Evolutionary conservation across 2,797 vertebrate species (phyloP).

Genomic region (Leptatherina wallacei): DNA sequence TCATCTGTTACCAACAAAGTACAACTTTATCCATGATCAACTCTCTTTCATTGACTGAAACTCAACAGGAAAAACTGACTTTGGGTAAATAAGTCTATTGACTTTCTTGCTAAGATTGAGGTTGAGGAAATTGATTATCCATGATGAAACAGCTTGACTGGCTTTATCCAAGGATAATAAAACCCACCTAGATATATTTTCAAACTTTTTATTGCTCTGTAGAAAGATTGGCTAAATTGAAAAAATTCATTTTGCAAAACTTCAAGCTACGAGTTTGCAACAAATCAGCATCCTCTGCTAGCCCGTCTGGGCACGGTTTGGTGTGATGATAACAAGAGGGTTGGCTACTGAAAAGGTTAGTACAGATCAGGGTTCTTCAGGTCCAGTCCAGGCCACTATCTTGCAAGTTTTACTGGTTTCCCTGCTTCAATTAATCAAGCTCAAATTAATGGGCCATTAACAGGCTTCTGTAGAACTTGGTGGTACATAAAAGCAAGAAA

Average conservation of each 20-base stretch:
- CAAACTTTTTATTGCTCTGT: not conserved
- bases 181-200: not conserved
- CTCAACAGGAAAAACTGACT: conserved; percentile 4
- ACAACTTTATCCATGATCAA: conserved; percentile 23
- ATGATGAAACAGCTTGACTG: not conserved
- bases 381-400: too few relatives aligned
- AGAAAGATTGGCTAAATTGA: not conserved
- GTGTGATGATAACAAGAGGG: not conserved
- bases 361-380: not conserved
- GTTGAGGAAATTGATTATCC: not conserved
- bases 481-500: too few relatives aligned
- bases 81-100: not conserved
- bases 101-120: not conserved
- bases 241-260: too few relatives aligned
- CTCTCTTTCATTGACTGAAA: conserved; percentile 20
- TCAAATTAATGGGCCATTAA: too few relatives aligned
- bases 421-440: too few relatives aligned
- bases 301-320: not conserved
- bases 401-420: too few relatives aligned
- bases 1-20: conserved; percentile 12
- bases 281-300: not conserved
- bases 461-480: too few relatives aligned
- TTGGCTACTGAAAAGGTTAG: not conserved
- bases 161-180: not conserved
- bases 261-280: not conserved